Base-by-base conservation (phyloP, 2,797 vertebrate genomes). In the Chrysocyon brachyurus region DNA sequence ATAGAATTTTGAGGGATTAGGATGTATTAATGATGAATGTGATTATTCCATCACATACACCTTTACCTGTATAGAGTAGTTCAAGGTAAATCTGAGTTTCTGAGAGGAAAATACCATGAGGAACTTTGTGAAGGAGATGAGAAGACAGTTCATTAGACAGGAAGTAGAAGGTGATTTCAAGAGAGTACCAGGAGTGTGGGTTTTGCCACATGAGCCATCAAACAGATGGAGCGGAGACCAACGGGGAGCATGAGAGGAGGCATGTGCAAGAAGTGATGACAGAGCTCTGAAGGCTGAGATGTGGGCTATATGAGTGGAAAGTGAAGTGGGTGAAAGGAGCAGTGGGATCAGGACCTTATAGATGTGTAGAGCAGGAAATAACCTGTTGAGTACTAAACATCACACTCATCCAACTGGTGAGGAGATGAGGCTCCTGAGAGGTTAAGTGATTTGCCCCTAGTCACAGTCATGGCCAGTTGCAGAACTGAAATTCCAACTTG, bases 191-290 rank as follows among this genome's bases (percentile, higher is more conserved):
- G 63, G 21, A 24, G 11, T 90, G 88, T 86, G 77, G 84, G 36
- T 66, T 90, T 59, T 26, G 72, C 94, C 90, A 59, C 14, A 21
- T 0, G 2, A 19, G 57, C 61, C 8, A 12, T 78, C 36, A 54
- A 26, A 49, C 94, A 97, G 94, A 96, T 79, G 82, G 97, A 85
- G 85, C 66, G 24, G 91, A 94, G 72, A 54, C 21, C 8, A 46
- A 40, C 11, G 77, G 59, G 87, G 78, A 78, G n/a, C 75, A 8
- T 10, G n/a, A 12, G 85, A n/a, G 81, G 94, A 68, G 61, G 95
- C 59, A 52, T 91, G 61, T 52, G 24, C 0, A 0, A 89, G 64
- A 54, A 4, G 52, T 31, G 68, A 82, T 93, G 96, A 87, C 78
- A n/a, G 72, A 28, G 66, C 19, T 52, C 77, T 59, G 16, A 75